A percentile compares a stretch with the other conserved stretches of the same genome.
These are phyloP conservation scores for Carassius auratus DNA, from an alignment of 2,113 vertebrate genomes.

Conservation along the genomic window DNA sequence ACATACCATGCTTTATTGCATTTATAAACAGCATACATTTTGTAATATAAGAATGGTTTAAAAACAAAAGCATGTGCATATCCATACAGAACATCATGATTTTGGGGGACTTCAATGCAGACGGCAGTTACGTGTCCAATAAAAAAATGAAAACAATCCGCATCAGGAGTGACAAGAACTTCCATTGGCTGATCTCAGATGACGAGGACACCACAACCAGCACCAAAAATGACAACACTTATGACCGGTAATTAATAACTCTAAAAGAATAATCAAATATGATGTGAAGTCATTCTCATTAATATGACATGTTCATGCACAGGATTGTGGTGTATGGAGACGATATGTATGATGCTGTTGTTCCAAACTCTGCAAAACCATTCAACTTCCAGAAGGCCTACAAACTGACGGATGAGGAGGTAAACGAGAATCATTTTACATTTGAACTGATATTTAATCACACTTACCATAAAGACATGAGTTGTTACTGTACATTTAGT, in stretches of 20 bases:
- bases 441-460: conserved; percentile 16
- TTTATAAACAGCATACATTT: too few species aligned
- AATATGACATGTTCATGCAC: background rate
- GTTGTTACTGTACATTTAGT: background rate
- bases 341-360: conserved; percentile 68
- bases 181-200: conserved; percentile 74
- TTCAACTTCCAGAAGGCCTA: conserved; percentile 80
- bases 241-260: conserved; percentile 69
- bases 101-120: conserved; percentile 77
- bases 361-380: conserved; percentile 72
- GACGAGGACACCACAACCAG: conserved; percentile 72
- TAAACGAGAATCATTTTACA: conserved; percentile 50
- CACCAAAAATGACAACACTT: conserved; percentile 70
- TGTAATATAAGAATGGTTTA: too few species aligned
- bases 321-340: conserved; percentile 84
- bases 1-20: too few species aligned
- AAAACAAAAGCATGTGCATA: too few species aligned
- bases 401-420: conserved; percentile 66
- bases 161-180: conserved; percentile 59
- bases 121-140: conserved; percentile 70
- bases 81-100: conserved; percentile 73
- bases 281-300: background rate
- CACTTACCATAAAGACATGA: background rate
- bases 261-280: too few species aligned
- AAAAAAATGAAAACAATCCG: conserved; percentile 62